Evolutionary conservation across 2,113 vertebrate genomes (phyloP), one percentile per base, ranked within the genome.

Genomic region (Trogon surrucura): DNA sequence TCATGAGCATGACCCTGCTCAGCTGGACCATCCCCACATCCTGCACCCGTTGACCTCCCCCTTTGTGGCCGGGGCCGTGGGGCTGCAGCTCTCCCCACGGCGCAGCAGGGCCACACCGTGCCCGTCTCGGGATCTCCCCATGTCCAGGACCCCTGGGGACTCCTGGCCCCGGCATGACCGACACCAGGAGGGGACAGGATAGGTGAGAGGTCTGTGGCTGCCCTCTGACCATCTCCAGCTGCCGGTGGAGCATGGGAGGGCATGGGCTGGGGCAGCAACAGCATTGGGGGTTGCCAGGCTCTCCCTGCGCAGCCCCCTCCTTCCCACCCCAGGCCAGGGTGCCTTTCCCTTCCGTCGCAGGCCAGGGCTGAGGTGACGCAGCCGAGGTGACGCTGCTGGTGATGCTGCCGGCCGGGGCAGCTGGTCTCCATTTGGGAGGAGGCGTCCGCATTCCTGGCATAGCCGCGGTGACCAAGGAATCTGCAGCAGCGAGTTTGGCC

Each of bases 381-480:
- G 36, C 36, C 0, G 4, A 26, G 80, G 41, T 6, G 10, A 56
- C 0, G 19, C 56, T 65, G 53, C 60, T 2, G 29, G 94, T 36
- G 93, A 70, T 87, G 95, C 79, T 88, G 95, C 71, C 1, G 77
- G 65, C 64, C 72, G 2, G 56, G 91, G 92, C 95, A 94, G 96
- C 95, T 96, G 96, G 71, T 88, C 92, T 96, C 56, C 91, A 94
- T 97, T 93, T 95, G 77, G 85, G 92, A 94, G 95, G 96, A 90
- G 91, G 88, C 91, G 4, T 34, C 75, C 64, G 3, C 96, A 97
- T 97, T 97, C 96, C 96, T 96, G 95, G 92, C 95, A 97, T 97
- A 97, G 95, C 80, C 79, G 92, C 7, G 92, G 95, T 92, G 94
- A 88, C 95, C 58, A 5, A 95, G 95, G 95, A 97, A 96, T 96